Evolutionary conservation across 2,888 invertebrate species (phyloP).

Genomic region (Linhomoeus sp.): DNA sequence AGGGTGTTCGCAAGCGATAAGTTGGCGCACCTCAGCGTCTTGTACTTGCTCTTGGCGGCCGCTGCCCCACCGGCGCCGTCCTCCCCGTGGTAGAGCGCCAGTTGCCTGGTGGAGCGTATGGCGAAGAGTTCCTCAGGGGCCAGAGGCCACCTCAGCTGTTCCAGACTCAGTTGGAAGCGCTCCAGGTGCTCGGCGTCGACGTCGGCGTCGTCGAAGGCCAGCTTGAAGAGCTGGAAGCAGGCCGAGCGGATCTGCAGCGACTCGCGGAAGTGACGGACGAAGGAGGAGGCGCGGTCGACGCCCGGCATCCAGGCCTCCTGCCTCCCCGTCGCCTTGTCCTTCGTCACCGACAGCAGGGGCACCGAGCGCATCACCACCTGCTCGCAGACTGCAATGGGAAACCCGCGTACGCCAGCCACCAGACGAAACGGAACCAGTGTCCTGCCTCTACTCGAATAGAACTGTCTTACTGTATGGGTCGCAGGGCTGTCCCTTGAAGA

Average conservation of each 20-base stretch:
- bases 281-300: neutral
- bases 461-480: conserved; percentile 48
- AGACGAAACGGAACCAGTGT: too few species aligned
- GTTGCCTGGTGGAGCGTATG: conserved; percentile 40
- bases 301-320: conserved; percentile 42
- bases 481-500: conserved; percentile 84
- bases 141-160: conserved; percentile 64
- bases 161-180: conserved; percentile 57
- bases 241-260: conserved; percentile 77
- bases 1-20: too few species aligned
- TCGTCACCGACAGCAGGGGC: conserved; percentile 76
- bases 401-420: too few species aligned
- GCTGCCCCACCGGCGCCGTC: neutral
- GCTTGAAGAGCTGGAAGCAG: conserved; percentile 57
- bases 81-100: neutral
- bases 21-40: conserved; percentile 4
- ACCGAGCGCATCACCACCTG: conserved; percentile 75
- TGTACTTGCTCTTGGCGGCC: neutral
- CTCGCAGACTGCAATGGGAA: conserved; percentile 52
- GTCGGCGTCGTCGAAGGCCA: conserved; percentile 83
- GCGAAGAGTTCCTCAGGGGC: conserved; percentile 76
- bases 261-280: conserved; percentile 50
- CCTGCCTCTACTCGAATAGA: neutral
- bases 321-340: conserved; percentile 74
- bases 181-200: conserved; percentile 75